These are phyloP conservation scores for Sinelater perroti DNA, from an alignment of 2,888 invertebrate species.

Conservation along the genomic window DNA sequence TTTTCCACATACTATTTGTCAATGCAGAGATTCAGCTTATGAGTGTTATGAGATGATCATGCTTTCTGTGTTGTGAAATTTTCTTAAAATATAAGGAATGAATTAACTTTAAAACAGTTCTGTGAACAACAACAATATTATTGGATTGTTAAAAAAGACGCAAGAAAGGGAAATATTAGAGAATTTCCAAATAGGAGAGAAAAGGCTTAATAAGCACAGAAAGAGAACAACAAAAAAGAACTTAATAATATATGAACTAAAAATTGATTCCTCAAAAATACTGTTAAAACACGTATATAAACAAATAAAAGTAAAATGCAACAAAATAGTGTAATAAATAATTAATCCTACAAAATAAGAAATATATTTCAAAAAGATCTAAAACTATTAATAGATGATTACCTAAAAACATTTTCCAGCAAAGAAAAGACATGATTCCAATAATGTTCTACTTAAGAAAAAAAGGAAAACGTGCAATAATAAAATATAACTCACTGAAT, in stretches of 20 bases:
- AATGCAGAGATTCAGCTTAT: too few species aligned
- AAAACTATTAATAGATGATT: background rate
- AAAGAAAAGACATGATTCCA: background rate
- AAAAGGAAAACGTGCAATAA: background rate
- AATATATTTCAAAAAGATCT: background rate
- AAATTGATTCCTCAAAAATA: background rate
- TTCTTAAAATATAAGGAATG: too few species aligned
- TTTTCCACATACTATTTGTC: too few species aligned
- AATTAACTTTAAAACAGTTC: too few species aligned
- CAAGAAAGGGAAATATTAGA: too few species aligned
- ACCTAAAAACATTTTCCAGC: background rate
- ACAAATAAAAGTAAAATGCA: background rate
- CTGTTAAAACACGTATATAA: background rate
- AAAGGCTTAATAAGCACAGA: background rate
- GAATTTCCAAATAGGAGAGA: too few species aligned
- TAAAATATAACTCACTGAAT: conserved; percentile 1
- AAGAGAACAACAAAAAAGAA: conserved; percentile 1
- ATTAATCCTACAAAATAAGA: background rate
- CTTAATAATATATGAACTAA: background rate
- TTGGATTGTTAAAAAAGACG: too few species aligned
- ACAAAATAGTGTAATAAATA: background rate
- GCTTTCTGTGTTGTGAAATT: too few species aligned
- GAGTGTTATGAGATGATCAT: too few species aligned
- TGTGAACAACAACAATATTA: too few species aligned
- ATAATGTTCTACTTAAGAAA: background rate